Conservation (phyloP, 1,140 invertebrate genomes). For the Agraylea sexmaculata region DNA sequence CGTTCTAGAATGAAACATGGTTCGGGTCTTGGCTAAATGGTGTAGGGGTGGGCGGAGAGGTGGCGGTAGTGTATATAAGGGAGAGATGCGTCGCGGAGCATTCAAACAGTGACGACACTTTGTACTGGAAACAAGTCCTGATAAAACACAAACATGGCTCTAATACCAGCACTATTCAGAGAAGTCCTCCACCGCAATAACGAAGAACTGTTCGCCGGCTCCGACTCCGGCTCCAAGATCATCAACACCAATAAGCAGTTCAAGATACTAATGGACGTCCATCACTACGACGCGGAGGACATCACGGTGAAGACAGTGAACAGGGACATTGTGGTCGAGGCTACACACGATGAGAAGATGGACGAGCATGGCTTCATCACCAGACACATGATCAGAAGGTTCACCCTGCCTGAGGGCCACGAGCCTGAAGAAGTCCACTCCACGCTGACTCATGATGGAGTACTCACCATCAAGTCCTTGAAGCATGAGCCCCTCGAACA, state of each 20-base stretch:
- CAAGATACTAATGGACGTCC: constrained; percentile 64
- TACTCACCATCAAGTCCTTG: constrained; percentile 54
- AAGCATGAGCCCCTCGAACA: too few species aligned
- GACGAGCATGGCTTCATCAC: constrained; percentile 62
- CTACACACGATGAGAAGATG: constrained; percentile 61
- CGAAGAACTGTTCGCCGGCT: too few species aligned
- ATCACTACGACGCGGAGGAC: constrained; percentile 74
- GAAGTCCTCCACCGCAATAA: too few species aligned
- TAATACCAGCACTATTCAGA: too few species aligned
- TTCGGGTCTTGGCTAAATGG: too few species aligned
- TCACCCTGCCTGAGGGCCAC: constrained; percentile 54
- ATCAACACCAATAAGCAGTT: constrained; percentile 44
- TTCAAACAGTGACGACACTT: too few species aligned
- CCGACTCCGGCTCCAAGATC: constrained; percentile 30
- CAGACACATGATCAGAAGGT: constrained; percentile 55
- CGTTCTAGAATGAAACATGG: too few species aligned
- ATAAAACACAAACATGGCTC: too few species aligned
- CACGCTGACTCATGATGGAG: constrained; percentile 57
- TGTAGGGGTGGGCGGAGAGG: too few species aligned
- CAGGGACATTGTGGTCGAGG: constrained; percentile 51
- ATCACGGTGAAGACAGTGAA: constrained; percentile 69
- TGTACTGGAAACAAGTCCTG: too few species aligned
- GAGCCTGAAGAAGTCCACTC: constrained; percentile 50
- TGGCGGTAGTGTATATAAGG: too few species aligned
- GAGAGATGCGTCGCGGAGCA: too few species aligned